Conservation (phyloP, 1,140 invertebrate species). For the Vanessa tameamea region DNA sequence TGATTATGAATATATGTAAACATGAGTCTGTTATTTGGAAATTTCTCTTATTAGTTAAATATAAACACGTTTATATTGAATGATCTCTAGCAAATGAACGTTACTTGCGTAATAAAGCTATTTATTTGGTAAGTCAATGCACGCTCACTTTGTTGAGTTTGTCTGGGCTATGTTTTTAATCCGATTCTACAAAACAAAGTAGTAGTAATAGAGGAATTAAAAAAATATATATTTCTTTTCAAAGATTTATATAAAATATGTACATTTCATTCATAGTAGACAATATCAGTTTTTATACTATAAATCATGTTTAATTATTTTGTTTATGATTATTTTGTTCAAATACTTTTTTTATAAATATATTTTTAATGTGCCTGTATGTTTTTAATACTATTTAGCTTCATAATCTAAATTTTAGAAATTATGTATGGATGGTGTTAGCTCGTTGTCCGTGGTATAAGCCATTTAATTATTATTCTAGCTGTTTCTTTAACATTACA, state of each 20-base stretch:
- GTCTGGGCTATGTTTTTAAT: constrained; percentile 28
- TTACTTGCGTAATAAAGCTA: constrained; percentile 40
- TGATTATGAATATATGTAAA: too few species aligned
- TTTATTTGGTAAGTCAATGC: constrained; percentile 63
- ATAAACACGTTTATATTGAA: constrained; percentile 49
- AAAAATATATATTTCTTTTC: not conserved
- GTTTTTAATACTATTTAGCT: too few species aligned
- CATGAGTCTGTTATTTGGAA: too few species aligned
- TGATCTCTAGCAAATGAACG: constrained; percentile 52
- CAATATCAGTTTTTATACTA: too few species aligned
- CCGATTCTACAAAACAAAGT: constrained; percentile 2
- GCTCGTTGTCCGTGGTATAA: too few species aligned
- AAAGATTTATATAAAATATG: not conserved
- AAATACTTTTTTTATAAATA: too few species aligned
- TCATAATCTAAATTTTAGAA: too few species aligned
- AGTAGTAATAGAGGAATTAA: not conserved
- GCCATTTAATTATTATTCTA: too few species aligned
- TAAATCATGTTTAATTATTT: too few species aligned
- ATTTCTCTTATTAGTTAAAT: constrained; percentile 34
- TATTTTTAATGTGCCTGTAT: too few species aligned
- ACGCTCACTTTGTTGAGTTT: constrained; percentile 55
- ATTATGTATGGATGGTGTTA: too few species aligned
- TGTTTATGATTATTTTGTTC: too few species aligned
- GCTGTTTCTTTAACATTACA: not conserved
- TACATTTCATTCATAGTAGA: not conserved